Percentiles rank a stretch among this genome's conserved stretches.
Evolutionary conservation across 30 jellyfish, hydroid and myxozoan genomes (phyloP).

Genomic region (Morbakka virulenta): DNA sequence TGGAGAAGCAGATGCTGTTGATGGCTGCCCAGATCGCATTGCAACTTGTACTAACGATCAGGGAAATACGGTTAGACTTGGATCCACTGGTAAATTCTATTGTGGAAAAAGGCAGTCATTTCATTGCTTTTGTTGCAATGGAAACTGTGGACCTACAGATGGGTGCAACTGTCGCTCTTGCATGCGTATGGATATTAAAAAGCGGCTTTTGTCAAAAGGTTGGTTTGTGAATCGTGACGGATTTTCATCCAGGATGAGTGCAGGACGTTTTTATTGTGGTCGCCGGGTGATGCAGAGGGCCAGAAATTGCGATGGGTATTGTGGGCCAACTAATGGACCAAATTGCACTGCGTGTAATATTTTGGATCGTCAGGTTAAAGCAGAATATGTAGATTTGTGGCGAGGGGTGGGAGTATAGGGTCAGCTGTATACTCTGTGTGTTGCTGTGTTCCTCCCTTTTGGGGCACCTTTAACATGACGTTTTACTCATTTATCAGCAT

Average conservation of each 20-base stretch:
- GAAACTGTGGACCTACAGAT: constrained; percentile 84
- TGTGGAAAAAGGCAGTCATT: constrained; percentile 26
- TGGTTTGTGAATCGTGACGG: constrained; percentile 83
- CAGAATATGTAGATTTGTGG: constrained; percentile 15
- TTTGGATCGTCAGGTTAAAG: neutral
- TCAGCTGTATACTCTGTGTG: too few species aligned
- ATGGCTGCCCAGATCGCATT: constrained; percentile 2
- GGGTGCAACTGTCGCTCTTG: constrained; percentile 89
- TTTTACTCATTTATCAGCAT: too few species aligned
- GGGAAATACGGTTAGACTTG: constrained; percentile 67
- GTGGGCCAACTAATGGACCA: constrained; percentile 94
- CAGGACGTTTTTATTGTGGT: constrained; percentile 69
- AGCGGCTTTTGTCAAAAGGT: constrained; percentile 39
- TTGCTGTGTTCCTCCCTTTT: too few species aligned
- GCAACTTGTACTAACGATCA: constrained; percentile 5
- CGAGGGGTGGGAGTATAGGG: too few species aligned
- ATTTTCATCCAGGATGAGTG: constrained; percentile 25
- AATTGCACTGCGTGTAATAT: constrained; percentile 67
- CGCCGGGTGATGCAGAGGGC: constrained; percentile 26
- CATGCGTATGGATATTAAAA: constrained; percentile 64
- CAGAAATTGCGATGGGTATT: constrained; percentile 67
- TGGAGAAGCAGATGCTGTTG: neutral
- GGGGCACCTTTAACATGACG: too few species aligned
- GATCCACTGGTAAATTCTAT: constrained; percentile 74
- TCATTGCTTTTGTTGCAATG: constrained; percentile 78